Evolutionary conservation across 2,797 vertebrate species (phyloP).

Genomic region (Novumbra hubbsi): DNA sequence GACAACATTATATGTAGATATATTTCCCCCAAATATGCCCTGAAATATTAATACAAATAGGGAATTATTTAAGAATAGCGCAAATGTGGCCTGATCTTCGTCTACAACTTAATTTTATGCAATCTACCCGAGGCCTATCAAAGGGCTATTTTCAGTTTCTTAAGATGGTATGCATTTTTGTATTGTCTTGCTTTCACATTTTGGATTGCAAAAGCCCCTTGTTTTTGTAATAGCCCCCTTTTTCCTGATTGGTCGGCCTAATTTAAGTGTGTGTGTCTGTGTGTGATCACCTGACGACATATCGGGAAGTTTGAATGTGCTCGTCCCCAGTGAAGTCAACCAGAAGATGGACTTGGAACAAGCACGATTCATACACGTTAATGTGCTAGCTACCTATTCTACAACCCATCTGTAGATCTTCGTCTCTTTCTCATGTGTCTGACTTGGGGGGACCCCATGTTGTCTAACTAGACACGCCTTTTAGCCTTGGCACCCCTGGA

Average conservation of each 20-base stretch:
- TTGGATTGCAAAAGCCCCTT: slow-evolving; percentile 5
- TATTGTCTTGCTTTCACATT: not conserved
- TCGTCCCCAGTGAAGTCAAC: not conserved
- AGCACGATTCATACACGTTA: slow-evolving; percentile 43
- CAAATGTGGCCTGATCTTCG: too few species aligned
- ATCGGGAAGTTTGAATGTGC: not conserved
- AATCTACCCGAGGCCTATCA: not conserved
- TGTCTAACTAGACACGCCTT: slow-evolving; percentile 41
- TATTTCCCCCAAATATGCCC: too few species aligned
- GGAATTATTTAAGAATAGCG: too few species aligned
- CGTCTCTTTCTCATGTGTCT: slow-evolving; percentile 11
- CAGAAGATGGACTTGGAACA: not conserved
- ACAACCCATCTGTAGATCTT: not conserved
- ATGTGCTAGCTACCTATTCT: slow-evolving; percentile 18
- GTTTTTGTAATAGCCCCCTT: slow-evolving; percentile 46
- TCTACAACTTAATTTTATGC: not conserved
- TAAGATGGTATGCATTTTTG: not conserved
- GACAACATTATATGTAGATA: too few species aligned
- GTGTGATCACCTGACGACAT: slow-evolving; percentile 13
- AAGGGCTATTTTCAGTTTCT: slow-evolving; percentile 1
- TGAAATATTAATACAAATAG: too few species aligned
- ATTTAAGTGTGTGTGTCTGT: slow-evolving; percentile 45
- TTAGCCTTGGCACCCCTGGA: slow-evolving; percentile 25
- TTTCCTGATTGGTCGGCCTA: slow-evolving; percentile 50
- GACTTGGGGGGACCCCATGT: slow-evolving; percentile 45